Percentiles rank a stretch among this genome's conserved stretches.
phyloP scores from a whole-genome alignment of 2,888 invertebrate species.

The Drosophila testacea region DNA sequence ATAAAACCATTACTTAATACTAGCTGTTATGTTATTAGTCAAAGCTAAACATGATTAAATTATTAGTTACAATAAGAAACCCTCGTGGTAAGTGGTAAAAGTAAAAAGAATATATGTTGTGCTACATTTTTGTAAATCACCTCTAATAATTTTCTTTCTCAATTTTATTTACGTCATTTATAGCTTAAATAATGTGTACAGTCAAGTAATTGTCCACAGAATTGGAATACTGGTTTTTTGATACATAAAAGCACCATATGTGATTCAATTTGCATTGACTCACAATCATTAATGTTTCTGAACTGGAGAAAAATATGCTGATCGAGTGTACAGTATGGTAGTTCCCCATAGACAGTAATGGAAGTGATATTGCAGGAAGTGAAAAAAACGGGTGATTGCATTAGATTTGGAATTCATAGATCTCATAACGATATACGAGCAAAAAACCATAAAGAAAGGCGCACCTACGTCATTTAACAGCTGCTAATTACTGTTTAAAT shows the following conservation, averaged over 20 bases:
- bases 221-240: not conserved
- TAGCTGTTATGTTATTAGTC: too few species aligned
- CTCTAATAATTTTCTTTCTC: not conserved
- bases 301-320: conserved; percentile 5
- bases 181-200: not conserved
- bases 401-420: conserved; percentile 8
- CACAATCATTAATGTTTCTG: conserved; percentile 1
- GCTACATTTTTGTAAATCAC: not conserved
- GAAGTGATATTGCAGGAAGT: conserved; percentile 29
- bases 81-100: too few species aligned
- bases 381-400: conserved; percentile 26
- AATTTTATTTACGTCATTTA: not conserved
- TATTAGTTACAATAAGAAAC: too few species aligned
- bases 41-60: too few species aligned
- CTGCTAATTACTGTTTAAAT: conserved; percentile 26
- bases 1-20: too few species aligned
- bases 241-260: not conserved
- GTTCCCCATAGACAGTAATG: conserved; percentile 45
- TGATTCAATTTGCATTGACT: conserved; percentile 12
- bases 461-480: conserved; percentile 47
- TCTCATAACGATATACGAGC: not conserved
- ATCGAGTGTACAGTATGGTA: conserved; percentile 21
- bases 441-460: conserved; percentile 8
- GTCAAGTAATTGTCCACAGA: not conserved
- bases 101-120: too few species aligned